A percentile compares a stretch with the other conserved stretches of the same genome.
Conservation (phyloP, 2,797 vertebrate species). For the Argentina silus region DNA sequence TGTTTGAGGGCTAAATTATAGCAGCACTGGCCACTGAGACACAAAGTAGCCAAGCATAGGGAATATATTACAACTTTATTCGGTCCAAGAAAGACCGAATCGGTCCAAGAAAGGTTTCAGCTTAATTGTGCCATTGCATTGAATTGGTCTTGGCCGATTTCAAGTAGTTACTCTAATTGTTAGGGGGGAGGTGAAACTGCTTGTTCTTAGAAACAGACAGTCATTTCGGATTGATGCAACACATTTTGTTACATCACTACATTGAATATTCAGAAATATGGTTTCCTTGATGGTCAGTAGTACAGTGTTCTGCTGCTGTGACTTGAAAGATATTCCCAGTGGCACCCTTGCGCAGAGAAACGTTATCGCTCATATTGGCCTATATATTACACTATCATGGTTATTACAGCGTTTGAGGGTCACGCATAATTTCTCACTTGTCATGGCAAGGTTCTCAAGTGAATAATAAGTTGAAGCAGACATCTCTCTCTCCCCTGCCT, state of each 20-base stretch:
- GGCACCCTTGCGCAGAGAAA: neutral
- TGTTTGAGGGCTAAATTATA: neutral
- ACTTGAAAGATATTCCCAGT: neutral
- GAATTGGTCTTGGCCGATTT: too few relatives aligned
- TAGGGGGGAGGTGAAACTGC: too few relatives aligned
- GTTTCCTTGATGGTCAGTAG: neutral
- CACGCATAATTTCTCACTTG: neutral
- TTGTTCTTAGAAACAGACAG: too few relatives aligned
- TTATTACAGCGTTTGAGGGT: neutral
- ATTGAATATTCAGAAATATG: neutral
- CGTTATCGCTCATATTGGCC: neutral
- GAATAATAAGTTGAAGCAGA: too few relatives aligned
- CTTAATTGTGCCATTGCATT: too few relatives aligned
- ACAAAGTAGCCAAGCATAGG: neutral
- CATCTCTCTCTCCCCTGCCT: neutral
- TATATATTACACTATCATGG: neutral
- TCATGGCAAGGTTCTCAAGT: too few relatives aligned
- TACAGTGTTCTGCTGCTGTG: neutral
- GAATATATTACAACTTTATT: too few relatives aligned
- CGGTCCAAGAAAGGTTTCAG: too few relatives aligned
- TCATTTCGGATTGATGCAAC: too few relatives aligned
- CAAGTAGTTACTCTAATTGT: too few relatives aligned
- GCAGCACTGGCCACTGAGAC: neutral
- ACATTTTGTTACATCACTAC: neutral
- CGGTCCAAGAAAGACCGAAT: too few relatives aligned